These are phyloP conservation scores for Torymus aiolomorphi DNA, from an alignment of 2,888 invertebrate genomes.

Conservation along the genomic window DNA sequence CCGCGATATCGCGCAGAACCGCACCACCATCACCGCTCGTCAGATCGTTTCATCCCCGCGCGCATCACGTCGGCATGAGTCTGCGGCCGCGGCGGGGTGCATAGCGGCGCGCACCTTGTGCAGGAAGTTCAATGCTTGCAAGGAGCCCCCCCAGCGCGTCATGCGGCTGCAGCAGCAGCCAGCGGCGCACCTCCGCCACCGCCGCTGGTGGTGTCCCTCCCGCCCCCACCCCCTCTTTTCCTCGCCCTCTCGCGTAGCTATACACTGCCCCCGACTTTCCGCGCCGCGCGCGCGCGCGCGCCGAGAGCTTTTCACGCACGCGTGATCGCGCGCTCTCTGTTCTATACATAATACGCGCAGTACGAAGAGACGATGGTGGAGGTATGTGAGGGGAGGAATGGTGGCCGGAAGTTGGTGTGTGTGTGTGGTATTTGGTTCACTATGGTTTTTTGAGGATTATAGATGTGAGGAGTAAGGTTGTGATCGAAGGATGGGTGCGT, in stretches of 20 bases:
- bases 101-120: constrained; percentile 57
- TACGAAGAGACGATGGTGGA: no score
- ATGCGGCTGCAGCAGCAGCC: constrained; percentile 7
- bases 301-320: constrained; percentile 56
- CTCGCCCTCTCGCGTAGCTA: background rate
- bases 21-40: no score
- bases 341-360: no score
- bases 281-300: background rate
- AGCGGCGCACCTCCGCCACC: constrained; percentile 10
- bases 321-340: constrained; percentile 44
- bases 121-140: constrained; percentile 69
- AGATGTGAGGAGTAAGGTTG: no score
- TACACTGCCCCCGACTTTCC: constrained; percentile 21
- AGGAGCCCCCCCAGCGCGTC: constrained; percentile 47
- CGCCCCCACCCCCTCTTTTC: background rate
- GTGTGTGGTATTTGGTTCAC: no score
- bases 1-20: no score
- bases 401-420: no score
- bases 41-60: no score
- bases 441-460: no score
- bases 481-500: no score
- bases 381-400: no score
- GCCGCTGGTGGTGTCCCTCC: background rate
- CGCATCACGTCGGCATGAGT: no score
- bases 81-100: background rate